Evolutionary conservation across 2,888 invertebrate species (phyloP), one percentile per base, ranked within the genome.

Genomic region (Belgica antarctica): DNA sequence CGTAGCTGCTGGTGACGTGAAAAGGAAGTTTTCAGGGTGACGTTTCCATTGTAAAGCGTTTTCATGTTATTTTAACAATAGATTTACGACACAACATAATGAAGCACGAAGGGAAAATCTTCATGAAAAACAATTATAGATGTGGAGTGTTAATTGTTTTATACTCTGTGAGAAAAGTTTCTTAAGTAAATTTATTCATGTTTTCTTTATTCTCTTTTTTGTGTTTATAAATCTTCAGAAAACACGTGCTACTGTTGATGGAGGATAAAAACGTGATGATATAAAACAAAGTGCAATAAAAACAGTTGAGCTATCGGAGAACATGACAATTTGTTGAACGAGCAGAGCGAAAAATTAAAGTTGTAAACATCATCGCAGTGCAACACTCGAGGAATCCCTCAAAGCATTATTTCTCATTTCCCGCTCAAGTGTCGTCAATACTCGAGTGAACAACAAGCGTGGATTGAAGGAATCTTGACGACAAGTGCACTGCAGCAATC

Each of bases 401-500:
- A n/a, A n/a, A n/a, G n/a, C n/a, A n/a, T 2, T 52, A 7, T 22
- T 52, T 12, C 19, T 17, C 7, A n/a, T 8, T 5, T 52, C 12
- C 22, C 52, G 4, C 52, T 52, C 52, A 52, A 52, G 52, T 2
- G 22, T 12, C 22, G 52, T 52, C 52, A n/a, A 52, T 52, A 52
- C 52, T 52, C 22, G 22, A 52, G 52, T 2, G 2, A n/a, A 52
- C 17, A 52, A 17, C 52, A 4, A 52, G 52, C n/a, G 52, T 12
- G 15, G 46, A 46, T 46, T 7, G 46, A 46, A 52, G 52, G 22
- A 52, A 52, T 19, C n/a, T 41, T 12, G 19, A 52, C 41, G 41
- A 41, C 52, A 52, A 52, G 52, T 52, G 17, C 52, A 52, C 52
- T 52, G 52, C 52, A 52, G 52, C 12, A 2, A 52, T 52, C 52